Base-by-base conservation (phyloP, 2,113 vertebrate genomes). In the Nyctibius bracteatus region DNA sequence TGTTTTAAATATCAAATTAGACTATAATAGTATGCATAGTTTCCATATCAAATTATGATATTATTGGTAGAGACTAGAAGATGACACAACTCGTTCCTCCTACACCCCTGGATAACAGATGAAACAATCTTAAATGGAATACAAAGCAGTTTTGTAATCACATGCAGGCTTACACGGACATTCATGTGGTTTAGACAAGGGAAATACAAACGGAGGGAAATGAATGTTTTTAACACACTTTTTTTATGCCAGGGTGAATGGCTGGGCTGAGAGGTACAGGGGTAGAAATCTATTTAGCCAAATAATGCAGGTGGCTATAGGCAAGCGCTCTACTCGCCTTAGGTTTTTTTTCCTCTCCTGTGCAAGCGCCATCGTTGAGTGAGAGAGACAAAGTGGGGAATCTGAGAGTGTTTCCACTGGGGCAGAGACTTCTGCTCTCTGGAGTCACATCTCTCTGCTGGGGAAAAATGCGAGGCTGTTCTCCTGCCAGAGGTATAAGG, bases 1-100 rank as follows among this genome's bases (percentile, higher is more conserved):
- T 79, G 96, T 94, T 95, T 97, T 92, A 97, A 96, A 97, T 96
- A 97, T 96, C 96, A 95, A 96, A 97, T 98, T 96, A 93, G 83
- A 91, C 91, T 95, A 94, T 96, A 97, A 97, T 93, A 72, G 67
- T 51, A 96, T 93, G 95, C 91, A 79, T 68, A 43, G 54, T 90
- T 94, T 97, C 96, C 86, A 88, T 97, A 91, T 96, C 97, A 93
- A 98, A 98, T 97, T 92, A 86, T 94, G 94, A 67, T 75, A 94
- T 94, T 90, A 96, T 91, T 98, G 98, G 95, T 92, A 97, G 94
- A 90, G 92, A 92, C 49, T 62, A 84, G 91, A 81, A 96, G 89
- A 92, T 97, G 96, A 94, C 89, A 94, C 81, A 87, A 33, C 90
- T 94, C 81, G 1, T 77, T 62, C 68, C 73, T 97, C 94, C 87